Percentiles rank a stretch among this genome's conserved stretches.
Conservation (phyloP, 2,113 vertebrate genomes). For the Gallinago media region DNA sequence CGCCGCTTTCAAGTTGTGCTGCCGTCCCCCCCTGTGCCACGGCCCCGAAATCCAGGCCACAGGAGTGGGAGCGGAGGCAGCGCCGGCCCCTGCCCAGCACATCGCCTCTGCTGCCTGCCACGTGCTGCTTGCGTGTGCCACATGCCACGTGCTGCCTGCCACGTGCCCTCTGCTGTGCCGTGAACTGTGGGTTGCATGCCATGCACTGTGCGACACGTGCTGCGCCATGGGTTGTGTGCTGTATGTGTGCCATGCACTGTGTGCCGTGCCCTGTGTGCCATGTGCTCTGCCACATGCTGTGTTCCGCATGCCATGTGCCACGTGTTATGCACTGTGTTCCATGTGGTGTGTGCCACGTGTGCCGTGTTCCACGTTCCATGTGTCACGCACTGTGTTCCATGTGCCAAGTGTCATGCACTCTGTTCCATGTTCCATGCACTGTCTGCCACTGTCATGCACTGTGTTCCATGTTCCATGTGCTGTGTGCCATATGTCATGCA, state of each 20-base stretch:
- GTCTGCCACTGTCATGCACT: no score
- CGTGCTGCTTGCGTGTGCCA: background rate
- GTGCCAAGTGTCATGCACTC: no score
- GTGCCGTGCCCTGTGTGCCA: fast-evolving
- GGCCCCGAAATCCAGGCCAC: background rate
- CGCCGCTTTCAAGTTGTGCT: background rate
- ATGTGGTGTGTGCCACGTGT: background rate
- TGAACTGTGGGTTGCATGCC: fast-evolving
- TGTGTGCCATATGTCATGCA: no score
- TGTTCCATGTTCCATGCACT: no score
- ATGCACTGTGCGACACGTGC: background rate
- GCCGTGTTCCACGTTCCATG: no score
- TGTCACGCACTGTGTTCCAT: no score
- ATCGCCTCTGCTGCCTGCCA: background rate
- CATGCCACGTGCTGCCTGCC: background rate
- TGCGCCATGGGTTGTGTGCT: background rate
- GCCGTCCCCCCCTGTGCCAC: no score
- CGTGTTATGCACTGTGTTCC: no score
- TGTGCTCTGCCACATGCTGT: background rate
- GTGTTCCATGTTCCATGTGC: background rate
- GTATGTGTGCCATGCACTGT: no score
- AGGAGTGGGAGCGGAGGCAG: background rate
- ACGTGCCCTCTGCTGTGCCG: fast-evolving
- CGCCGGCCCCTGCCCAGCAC: background rate
- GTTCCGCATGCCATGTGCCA: no score